Base-by-base conservation (phyloP, 2,888 invertebrate genomes). In the Listrodromus nycthemerus region DNA sequence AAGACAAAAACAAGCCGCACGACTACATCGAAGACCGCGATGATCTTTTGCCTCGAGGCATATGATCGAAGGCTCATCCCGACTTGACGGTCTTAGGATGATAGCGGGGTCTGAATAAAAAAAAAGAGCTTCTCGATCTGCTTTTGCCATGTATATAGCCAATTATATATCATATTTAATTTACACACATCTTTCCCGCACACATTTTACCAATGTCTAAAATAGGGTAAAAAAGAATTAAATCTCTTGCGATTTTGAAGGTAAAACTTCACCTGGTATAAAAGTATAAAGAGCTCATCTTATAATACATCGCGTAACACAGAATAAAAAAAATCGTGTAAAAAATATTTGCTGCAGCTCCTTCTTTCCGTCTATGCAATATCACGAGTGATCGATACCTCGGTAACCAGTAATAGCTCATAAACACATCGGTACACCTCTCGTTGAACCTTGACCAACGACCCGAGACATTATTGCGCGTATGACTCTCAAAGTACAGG, bases 1-100 rank as follows among this genome's bases (percentile, higher is more conserved):
- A 71, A 55, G 55, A 55, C 45, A 27, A 30, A 61, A 73, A 73
- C 45, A 61, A 61, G 45, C 61, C n/a, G 55, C 16, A 61, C 27
- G 61, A 61, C 27, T 61, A 41, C 41, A 37, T 41, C 41, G 71
- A n/a, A 24, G 71, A 3, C 67, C 37, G 13, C 55, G 24, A 37
- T 55, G 71, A 55, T 58, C 71, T 37, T 71, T 37, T 41, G 21
- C 71, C 55, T 7, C 41, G 16, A 13, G 70, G 70, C 37, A n/a
- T 58, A 71, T 58, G 41, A 58, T 71, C 41, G 55, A 58, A 73
- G 61, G 30, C 63, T 48, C 33, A 24, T 45, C 33, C 19, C 33
- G 16, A 50, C 48, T 13, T 27, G 27, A 13, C 58, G 1, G 16
- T n/a, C 24, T 58, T 16, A 58, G 21, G 21, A 2, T 13, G 55